Evolutionary conservation across 2,888 invertebrate species (phyloP).

Genomic region (Tenthredo mesomela): DNA sequence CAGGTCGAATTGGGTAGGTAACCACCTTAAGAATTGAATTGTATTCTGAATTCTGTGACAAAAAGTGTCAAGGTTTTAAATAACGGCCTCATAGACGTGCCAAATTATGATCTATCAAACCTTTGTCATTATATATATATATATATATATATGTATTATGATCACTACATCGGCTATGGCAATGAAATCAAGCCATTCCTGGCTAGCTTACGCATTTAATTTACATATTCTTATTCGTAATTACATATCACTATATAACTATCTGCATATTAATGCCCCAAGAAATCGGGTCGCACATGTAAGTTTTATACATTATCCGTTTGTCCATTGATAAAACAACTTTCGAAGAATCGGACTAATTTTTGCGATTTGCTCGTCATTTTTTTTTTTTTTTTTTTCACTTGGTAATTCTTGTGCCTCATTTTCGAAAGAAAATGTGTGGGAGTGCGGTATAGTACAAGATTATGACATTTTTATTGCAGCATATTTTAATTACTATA

Average conservation of each 20-base stretch:
- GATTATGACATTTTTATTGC: too few relatives aligned
- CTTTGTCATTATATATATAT: too few relatives aligned
- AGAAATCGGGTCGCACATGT: background rate
- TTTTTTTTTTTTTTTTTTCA: too few relatives aligned
- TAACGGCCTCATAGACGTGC: background rate
- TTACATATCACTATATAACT: background rate
- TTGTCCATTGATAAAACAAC: background rate
- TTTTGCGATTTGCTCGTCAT: too few relatives aligned
- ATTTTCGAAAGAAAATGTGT: too few relatives aligned
- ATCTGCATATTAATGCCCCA: background rate
- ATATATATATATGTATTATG: too few relatives aligned
- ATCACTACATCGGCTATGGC: too few relatives aligned
- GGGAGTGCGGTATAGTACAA: too few relatives aligned
- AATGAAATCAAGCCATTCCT: background rate
- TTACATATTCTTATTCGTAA: background rate
- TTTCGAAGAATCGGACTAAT: background rate
- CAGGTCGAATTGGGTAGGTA: too few relatives aligned
- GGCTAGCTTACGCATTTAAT: background rate
- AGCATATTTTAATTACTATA: too few relatives aligned
- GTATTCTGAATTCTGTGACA: background rate
- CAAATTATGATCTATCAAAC: too few relatives aligned
- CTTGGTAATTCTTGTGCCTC: too few relatives aligned
- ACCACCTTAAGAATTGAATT: background rate
- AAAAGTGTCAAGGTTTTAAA: background rate
- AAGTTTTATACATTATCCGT: background rate